Conservation (phyloP, 2,888 invertebrate genomes). For the Epirrhoe alternata region DNA sequence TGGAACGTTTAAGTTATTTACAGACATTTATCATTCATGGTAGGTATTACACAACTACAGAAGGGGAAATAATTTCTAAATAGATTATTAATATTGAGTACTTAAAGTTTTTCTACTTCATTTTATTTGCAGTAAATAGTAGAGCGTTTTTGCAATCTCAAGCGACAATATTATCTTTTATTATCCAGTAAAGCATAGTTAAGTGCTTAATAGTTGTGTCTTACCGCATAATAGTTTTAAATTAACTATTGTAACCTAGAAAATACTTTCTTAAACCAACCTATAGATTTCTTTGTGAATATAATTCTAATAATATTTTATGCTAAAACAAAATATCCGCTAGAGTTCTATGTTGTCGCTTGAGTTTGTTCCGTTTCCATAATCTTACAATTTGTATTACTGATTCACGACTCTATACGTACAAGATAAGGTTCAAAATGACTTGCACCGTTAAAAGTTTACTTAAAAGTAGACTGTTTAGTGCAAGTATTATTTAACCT, state of each 20-base stretch:
- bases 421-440: conserved; percentile 8
- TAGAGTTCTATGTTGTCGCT: too few species aligned
- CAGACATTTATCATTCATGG: not conserved
- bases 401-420: not conserved
- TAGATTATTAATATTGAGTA: not conserved
- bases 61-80: not conserved
- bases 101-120: not conserved
- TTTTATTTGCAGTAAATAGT: not conserved
- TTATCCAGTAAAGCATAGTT: not conserved
- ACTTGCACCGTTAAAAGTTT: conserved; percentile 15
- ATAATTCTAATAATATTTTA: too few species aligned
- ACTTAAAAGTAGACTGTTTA: too few species aligned
- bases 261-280: too few species aligned
- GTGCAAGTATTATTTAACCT: too few species aligned
- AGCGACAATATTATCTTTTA: not conserved
- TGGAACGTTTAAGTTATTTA: not conserved
- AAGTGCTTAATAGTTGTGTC: too few species aligned
- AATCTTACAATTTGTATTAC: too few species aligned
- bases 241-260: not conserved
- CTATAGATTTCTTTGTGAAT: too few species aligned
- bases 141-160: not conserved
- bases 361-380: too few species aligned
- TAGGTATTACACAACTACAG: not conserved
- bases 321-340: too few species aligned
- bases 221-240: not conserved